phyloP scores from a whole-genome alignment of 2,888 invertebrate species.

The Tillus elongatus region DNA sequence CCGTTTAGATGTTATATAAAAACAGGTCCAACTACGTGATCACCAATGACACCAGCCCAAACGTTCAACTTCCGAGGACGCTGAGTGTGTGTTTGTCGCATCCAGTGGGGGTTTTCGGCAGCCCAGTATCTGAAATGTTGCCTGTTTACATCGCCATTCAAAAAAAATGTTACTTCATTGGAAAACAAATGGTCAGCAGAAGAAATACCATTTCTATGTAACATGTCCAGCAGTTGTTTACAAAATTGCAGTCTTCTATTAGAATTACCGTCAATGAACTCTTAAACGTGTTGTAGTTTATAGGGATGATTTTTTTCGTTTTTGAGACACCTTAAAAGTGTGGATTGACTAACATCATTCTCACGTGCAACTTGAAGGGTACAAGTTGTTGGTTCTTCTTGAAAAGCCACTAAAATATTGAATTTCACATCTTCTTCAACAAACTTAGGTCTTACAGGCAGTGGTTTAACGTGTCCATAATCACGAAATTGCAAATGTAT shows the following conservation, averaged over 20 bases:
- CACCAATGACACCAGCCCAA: conserved; percentile 2
- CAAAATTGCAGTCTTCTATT: conserved; percentile 2
- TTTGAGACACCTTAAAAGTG: too few relatives aligned
- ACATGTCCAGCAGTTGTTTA: conserved; percentile 3
- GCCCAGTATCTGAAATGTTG: background rate
- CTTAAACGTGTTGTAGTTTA: too few relatives aligned
- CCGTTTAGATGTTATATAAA: conserved; percentile 1
- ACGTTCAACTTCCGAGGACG: conserved; percentile 4
- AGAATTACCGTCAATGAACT: conserved; percentile 4
- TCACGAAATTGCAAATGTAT: too few relatives aligned
- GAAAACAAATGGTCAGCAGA: background rate
- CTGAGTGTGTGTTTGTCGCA: conserved; percentile 2
- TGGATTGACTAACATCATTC: too few relatives aligned
- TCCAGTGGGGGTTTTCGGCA: conserved; percentile 1
- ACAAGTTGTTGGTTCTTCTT: too few relatives aligned
- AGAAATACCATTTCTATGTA: conserved; percentile 1
- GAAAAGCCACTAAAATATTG: too few relatives aligned
- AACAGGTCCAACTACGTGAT: conserved; percentile 1
- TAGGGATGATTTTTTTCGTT: too few relatives aligned
- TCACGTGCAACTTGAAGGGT: too few relatives aligned
- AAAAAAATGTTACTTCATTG: conserved; percentile 1
- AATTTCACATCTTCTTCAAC: too few relatives aligned
- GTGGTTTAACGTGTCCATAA: too few relatives aligned
- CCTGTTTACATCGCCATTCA: conserved; percentile 2
- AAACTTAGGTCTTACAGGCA: too few relatives aligned